These are phyloP conservation scores for Eristalis arbustorum DNA, from an alignment of 2,888 invertebrate genomes.

Conservation along the genomic window DNA sequence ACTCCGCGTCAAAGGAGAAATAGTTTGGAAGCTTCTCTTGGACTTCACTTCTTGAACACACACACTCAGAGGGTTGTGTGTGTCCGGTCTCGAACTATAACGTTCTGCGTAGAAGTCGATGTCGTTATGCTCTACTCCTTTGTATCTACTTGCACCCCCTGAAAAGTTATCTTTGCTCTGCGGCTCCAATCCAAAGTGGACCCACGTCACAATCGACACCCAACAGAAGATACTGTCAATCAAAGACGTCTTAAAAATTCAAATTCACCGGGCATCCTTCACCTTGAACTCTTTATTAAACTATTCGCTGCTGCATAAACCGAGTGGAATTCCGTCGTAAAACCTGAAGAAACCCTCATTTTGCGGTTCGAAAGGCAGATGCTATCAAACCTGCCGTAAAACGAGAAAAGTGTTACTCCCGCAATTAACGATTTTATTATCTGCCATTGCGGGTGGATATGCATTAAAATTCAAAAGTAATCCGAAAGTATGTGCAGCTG, in stretches of 20 bases:
- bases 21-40: too few species aligned
- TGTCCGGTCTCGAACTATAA: too few species aligned
- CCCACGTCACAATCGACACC: too few species aligned
- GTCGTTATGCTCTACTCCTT: too few species aligned
- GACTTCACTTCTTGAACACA: too few species aligned
- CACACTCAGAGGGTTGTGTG: too few species aligned
- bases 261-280: neutral
- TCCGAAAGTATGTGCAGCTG: neutral
- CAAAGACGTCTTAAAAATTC: neutral
- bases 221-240: neutral
- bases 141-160: too few species aligned
- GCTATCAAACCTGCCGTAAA: neutral
- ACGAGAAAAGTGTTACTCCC: neutral
- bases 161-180: too few species aligned
- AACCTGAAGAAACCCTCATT: neutral
- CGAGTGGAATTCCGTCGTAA: neutral
- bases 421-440: neutral
- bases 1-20: too few species aligned
- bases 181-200: too few species aligned
- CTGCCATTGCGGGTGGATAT: neutral
- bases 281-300: neutral
- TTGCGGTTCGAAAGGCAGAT: neutral
- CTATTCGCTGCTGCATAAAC: neutral
- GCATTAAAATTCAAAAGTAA: neutral
- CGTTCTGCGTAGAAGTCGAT: too few species aligned